Percentiles rank a stretch among this genome's conserved stretches.
Evolutionary conservation across 2,113 vertebrate genomes (phyloP).

Genomic region (Brevimyrus niger): DNA sequence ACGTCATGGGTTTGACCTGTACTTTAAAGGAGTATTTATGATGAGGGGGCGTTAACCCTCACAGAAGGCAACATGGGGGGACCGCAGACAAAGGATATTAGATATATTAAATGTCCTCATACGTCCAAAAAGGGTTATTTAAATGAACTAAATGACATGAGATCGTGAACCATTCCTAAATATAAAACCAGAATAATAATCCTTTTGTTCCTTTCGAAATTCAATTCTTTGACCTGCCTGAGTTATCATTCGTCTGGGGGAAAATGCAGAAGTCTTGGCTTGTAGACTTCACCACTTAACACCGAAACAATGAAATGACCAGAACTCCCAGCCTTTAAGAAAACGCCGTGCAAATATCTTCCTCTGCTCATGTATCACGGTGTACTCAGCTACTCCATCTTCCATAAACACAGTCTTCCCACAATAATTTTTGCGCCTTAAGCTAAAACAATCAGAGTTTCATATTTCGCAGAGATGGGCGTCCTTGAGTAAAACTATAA

Average conservation of each 20-base stretch:
- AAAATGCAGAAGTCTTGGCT: background rate
- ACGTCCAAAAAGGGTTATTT: background rate
- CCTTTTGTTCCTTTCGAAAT: background rate
- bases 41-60: conserved; percentile 28
- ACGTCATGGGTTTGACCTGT: background rate
- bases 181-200: background rate
- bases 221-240: conserved; percentile 4
- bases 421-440: background rate
- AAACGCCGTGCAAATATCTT: background rate
- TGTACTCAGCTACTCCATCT: background rate
- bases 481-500: conserved; percentile 14
- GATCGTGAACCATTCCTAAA: background rate
- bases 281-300: background rate
- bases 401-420: background rate
- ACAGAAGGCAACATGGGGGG: conserved; percentile 17
- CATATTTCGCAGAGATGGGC: background rate
- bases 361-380: background rate
- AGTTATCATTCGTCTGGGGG: background rate
- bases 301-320: background rate
- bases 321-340: background rate
- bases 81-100: conserved; percentile 3
- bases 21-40: background rate
- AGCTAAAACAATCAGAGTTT: background rate
- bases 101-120: background rate
- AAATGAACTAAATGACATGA: background rate